These are phyloP conservation scores for Glyphotaelius pellucidus DNA, from an alignment of 2,888 invertebrate genomes.

Conservation along the genomic window DNA sequence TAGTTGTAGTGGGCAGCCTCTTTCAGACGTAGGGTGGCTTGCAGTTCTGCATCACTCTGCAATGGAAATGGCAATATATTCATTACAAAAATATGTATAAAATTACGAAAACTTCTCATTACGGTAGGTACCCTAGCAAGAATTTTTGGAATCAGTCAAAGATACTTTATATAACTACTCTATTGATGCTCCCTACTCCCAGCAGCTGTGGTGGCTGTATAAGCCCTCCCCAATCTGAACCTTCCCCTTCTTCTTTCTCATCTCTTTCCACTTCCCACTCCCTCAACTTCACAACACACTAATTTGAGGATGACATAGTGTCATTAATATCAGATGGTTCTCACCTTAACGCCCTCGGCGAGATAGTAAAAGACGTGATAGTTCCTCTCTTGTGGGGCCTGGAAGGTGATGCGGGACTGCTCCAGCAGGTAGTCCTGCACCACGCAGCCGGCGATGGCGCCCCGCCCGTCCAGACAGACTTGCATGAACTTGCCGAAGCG, in stretches of 20 bases:
- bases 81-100: neutral
- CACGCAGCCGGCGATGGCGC: conserved; percentile 94
- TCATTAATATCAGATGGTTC: neutral
- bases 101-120: neutral
- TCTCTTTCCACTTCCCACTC: too few species aligned
- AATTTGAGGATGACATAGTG: too few species aligned
- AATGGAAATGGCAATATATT: conserved; percentile 22
- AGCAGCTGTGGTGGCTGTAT: neutral
- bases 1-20: conserved; percentile 89
- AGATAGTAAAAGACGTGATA: conserved; percentile 96
- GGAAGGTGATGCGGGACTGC: conserved; percentile 93
- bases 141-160: neutral
- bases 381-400: conserved; percentile 91
- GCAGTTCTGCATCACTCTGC: conserved; percentile 85
- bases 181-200: neutral
- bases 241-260: too few species aligned
- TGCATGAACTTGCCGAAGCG: conserved; percentile 98
- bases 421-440: conserved; percentile 94
- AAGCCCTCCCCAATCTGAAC: neutral
- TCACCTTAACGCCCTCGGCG: conserved; percentile 89
- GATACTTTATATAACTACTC: neutral
- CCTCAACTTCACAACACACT: neutral
- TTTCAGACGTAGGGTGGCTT: conserved; percentile 84
- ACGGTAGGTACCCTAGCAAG: neutral
- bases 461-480: conserved; percentile 92